Conservation (phyloP, 1,140 invertebrate species). For the Ditylenchus dipsaci region DNA sequence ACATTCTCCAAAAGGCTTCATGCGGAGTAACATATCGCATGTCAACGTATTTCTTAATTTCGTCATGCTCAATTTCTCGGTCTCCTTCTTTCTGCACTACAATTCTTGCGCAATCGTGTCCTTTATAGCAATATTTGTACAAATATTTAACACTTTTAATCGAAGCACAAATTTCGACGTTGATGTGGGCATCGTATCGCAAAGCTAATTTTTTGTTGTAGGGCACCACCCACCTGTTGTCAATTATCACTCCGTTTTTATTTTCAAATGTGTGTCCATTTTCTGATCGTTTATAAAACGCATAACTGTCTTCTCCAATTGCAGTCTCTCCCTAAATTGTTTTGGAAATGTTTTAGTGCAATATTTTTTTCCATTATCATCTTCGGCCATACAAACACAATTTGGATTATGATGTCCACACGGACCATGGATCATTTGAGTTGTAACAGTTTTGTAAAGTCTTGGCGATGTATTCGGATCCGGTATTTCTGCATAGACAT, state of each 20-base stretch:
- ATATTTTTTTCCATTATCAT: slow-evolving; percentile 26
- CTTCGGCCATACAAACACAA: slow-evolving; percentile 40
- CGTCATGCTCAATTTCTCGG: slow-evolving; percentile 47
- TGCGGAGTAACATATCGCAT: slow-evolving; percentile 59
- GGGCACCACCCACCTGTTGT: not conserved
- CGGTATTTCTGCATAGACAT: slow-evolving; percentile 64
- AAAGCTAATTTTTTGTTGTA: not conserved
- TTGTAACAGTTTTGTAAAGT: not conserved
- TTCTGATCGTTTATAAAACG: not conserved
- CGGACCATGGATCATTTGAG: not conserved
- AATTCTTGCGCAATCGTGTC: slow-evolving; percentile 56
- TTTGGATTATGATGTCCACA: slow-evolving; percentile 13
- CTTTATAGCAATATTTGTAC: slow-evolving; percentile 58
- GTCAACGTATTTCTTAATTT: slow-evolving; percentile 56
- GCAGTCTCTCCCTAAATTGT: slow-evolving; percentile 14
- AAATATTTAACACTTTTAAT: slow-evolving; percentile 63
- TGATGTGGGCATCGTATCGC: slow-evolving; percentile 61
- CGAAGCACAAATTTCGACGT: slow-evolving; percentile 63
- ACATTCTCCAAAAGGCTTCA: slow-evolving; percentile 60
- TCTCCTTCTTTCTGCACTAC: slow-evolving; percentile 10
- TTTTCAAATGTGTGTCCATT: not conserved
- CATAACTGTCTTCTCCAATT: not conserved
- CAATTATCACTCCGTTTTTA: not conserved
- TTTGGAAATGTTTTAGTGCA: slow-evolving; percentile 41
- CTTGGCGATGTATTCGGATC: slow-evolving; percentile 52